Evolutionary conservation across 2,888 invertebrate species (phyloP), one percentile per base, ranked within the genome.

Genomic region (Leucophora obtusa): DNA sequence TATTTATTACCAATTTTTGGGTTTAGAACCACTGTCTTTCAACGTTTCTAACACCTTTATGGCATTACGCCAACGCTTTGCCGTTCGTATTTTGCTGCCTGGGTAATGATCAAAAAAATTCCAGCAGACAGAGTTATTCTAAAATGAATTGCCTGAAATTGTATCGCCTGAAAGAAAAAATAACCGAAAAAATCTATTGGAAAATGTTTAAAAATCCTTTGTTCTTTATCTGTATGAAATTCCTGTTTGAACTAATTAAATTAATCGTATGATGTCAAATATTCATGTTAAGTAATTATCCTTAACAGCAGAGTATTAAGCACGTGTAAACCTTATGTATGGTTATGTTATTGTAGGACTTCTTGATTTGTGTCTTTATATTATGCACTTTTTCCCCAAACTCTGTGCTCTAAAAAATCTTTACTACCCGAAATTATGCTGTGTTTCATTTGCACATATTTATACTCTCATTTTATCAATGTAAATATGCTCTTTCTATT

Each of bases 401-500:
- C 15, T 68, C 15, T 65, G 17, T 51, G 6, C 8, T 59, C 38
- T 7, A 59, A 43, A 38, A 38, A 43, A 43, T n/a, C 38, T 28
- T 43, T 47, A 35, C 21, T 59, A 18, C 59, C 14, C 35, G 5
- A 5, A n/a, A 33, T 1, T 33, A n/a, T n/a, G 6, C 43, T n/a
- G 1, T n/a, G 11, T 3, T 47, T n/a, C 43, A 14, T n/a, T 47
- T 47, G 14, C 4, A 43, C 43, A 14, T 11, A 14, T 21, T 21
- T 21, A 21, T n/a, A 21, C 43, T 47, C 43, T 47, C 43, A 14
- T 14, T 47, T 6, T 47, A 11, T 2, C 43, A n/a, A 47, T 11
- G 65, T 59, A 74, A 74, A 74, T 51, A 59, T 66, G 43, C 53
- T 66, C 59, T 38, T 73, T 59, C 59, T 59, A 59, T 66, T 53